These are phyloP conservation scores for Copidosoma floridanum DNA, from an alignment of 1,140 invertebrate species.

Conservation along the genomic window DNA sequence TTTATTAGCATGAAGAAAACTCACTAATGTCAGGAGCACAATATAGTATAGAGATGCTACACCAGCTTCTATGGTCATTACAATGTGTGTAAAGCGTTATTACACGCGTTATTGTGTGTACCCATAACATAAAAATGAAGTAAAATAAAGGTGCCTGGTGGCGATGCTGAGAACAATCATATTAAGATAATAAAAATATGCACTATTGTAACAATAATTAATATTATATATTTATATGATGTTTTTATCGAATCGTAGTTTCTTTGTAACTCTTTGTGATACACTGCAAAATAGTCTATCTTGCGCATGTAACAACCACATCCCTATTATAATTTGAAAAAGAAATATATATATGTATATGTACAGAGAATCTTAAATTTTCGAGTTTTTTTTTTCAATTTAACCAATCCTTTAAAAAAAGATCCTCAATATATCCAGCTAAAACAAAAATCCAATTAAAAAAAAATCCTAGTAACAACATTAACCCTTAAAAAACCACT, in stretches of 20 bases:
- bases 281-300: constrained; percentile 57
- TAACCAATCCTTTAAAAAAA: too few species aligned
- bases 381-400: background rate
- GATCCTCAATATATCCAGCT: background rate
- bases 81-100: too few species aligned
- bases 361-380: constrained; percentile 15
- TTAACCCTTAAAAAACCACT: background rate
- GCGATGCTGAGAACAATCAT: constrained; percentile 31
- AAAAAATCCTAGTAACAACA: background rate
- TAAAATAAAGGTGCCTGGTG: constrained; percentile 43
- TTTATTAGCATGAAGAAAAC: too few species aligned
- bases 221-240: constrained; percentile 53
- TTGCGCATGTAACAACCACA: constrained; percentile 51
- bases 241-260: constrained; percentile 57
- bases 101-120: constrained; percentile 37
- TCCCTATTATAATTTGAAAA: constrained; percentile 43
- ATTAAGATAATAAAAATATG: constrained; percentile 16
- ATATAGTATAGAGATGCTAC: constrained; percentile 4
- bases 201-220: constrained; percentile 36
- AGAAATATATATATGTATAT: constrained; percentile 24
- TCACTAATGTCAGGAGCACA: too few species aligned
- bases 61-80: background rate
- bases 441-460: constrained; percentile 1
- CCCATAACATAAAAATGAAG: constrained; percentile 33
- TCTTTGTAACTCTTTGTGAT: constrained; percentile 58